phyloP scores from a whole-genome alignment of 2,113 vertebrate species.

The Uropsilus gracilis region DNA sequence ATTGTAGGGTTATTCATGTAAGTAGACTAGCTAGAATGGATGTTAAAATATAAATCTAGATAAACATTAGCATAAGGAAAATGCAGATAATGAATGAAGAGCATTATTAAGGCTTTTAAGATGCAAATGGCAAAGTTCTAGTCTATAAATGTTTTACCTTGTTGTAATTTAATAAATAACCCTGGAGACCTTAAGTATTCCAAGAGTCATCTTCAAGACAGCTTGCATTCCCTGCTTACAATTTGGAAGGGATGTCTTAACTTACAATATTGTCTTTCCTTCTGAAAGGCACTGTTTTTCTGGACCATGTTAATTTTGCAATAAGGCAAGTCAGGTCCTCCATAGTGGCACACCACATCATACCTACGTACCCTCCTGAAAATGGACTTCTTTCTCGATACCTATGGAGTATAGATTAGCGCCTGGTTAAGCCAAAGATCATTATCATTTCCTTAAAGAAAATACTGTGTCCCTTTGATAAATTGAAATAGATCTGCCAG shows the following conservation, averaged over 20 bases:
- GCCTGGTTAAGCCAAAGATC: background rate
- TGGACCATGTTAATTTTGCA: conserved; percentile 25
- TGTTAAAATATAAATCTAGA: conserved; percentile 23
- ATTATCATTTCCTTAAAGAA: background rate
- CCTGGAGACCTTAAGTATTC: background rate
- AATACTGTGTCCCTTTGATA: conserved; percentile 20
- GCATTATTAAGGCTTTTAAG: background rate
- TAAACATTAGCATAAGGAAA: background rate
- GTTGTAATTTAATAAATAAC: background rate
- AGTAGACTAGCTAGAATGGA: background rate
- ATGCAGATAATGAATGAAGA: background rate
- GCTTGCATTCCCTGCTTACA: background rate
- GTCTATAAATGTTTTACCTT: background rate
- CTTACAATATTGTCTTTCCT: background rate
- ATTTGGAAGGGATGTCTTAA: background rate
- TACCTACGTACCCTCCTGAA: background rate
- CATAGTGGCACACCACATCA: background rate
- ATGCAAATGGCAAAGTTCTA: background rate
- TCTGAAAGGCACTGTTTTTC: conserved; percentile 22
- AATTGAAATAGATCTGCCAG: background rate
- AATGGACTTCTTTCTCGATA: conserved; percentile 47
- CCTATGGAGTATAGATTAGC: background rate
- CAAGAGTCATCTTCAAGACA: background rate
- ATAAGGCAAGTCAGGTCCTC: background rate
- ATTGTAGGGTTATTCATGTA: background rate